Conservation (phyloP, 2,113 vertebrate genomes). For the Vulpes vulpes region DNA sequence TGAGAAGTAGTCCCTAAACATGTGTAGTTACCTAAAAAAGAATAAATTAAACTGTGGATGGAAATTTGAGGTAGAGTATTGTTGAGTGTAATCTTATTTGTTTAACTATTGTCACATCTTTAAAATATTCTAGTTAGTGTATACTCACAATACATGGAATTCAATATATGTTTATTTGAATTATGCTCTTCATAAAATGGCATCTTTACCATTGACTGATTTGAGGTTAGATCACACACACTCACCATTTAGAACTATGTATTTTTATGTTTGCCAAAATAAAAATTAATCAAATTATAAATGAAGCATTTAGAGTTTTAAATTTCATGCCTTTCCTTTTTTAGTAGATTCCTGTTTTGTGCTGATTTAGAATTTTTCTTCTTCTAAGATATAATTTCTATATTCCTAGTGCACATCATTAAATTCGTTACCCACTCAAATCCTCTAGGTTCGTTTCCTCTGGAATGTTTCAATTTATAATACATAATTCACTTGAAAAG, state of each 20-base stretch:
- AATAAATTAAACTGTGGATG: background rate
- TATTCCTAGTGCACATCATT: background rate
- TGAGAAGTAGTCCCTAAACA: background rate
- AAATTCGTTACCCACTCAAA: background rate
- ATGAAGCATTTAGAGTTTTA: background rate
- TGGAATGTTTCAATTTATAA: background rate
- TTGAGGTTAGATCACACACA: background rate
- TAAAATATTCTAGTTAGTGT: background rate
- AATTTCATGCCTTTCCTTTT: background rate
- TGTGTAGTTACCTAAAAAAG: background rate
- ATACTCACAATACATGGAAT: background rate
- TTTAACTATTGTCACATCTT: background rate
- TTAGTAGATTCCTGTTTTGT: background rate
- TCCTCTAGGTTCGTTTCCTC: background rate
- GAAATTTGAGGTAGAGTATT: background rate
- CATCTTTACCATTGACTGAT: background rate
- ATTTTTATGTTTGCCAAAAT: background rate
- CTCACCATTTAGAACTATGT: background rate
- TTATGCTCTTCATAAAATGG: background rate
- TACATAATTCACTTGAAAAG: background rate
- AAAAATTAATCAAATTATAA: slow-evolving; percentile 12
- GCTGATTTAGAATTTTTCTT: background rate
- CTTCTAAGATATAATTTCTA: background rate
- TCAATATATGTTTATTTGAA: background rate
- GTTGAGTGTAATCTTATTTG: background rate